Conservation (phyloP, 2,797 vertebrate species). For the Kryptolebias ocellatus region DNA sequence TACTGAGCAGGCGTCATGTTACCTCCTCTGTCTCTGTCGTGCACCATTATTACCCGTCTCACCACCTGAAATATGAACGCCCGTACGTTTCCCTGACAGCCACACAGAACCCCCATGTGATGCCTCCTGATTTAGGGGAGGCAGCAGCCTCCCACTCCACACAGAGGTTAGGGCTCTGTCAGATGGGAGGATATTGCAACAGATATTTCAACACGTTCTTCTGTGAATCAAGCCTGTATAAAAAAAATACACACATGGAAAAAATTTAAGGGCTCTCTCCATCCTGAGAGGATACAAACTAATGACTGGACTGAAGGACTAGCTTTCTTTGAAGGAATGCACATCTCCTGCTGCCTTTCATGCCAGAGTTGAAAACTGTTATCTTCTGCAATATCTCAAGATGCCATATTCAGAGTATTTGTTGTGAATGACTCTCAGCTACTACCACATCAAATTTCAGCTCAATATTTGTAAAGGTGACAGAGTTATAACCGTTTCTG, state of each 20-base stretch:
- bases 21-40: slow-evolving; percentile 76
- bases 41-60: slow-evolving; percentile 70
- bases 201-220: slow-evolving; percentile 68
- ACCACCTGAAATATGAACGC: slow-evolving; percentile 74
- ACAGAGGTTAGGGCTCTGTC: slow-evolving; percentile 44
- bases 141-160: slow-evolving; percentile 46
- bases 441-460: too few relatives aligned
- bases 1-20: slow-evolving; percentile 73
- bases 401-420: too few relatives aligned
- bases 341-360: too few relatives aligned
- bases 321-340: too few relatives aligned
- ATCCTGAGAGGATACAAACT: slow-evolving; percentile 8
- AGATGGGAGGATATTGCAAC: slow-evolving; percentile 67
- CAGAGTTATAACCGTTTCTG: too few relatives aligned
- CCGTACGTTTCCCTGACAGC: slow-evolving; percentile 60
- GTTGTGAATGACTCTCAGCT: too few relatives aligned
- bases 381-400: too few relatives aligned
- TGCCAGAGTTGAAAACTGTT: too few relatives aligned
- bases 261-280: neutral
- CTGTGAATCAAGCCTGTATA: slow-evolving; percentile 49
- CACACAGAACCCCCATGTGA: slow-evolving; percentile 36
- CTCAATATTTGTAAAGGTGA: too few relatives aligned
- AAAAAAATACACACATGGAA: slow-evolving; percentile 19
- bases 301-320: slow-evolving; percentile 5
- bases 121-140: slow-evolving; percentile 68